Evolutionary conservation across 2,888 invertebrate species (phyloP), one percentile per base, ranked within the genome.

Genomic region (Suillia variegata): DNA sequence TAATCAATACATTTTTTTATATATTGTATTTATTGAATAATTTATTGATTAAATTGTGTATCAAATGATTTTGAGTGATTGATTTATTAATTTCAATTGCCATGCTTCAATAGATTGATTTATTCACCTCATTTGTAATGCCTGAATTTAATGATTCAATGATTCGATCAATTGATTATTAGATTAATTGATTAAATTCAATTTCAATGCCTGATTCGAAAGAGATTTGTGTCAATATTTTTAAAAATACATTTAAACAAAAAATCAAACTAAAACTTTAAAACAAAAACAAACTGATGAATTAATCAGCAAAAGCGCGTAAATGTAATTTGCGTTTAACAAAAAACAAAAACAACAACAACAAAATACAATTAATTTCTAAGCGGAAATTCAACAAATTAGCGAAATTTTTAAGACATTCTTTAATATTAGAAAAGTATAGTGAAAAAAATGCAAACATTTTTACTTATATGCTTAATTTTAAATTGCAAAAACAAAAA

Each of bases 391-490:
- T 63, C 15, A 59, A 60, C 55, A 56, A 57, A 59, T 49, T 61
- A 64, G 50, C 54, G 45, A 58, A 56, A 61, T 53, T 58, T 52
- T 55, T 52, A 58, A 47, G 45, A 56, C 51, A 54, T 52, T 56
- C 53, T 38, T 18, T 20, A 45, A 45, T n/a, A 45, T 13, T 18
- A 45, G 18, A 18, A 45, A 54, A 45, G 49, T 20, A 49, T 34
- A 47, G 13, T 4, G 6, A 51, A 42, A 17, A 15, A 26, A 10
- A 54, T 49, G 17, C 17, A n/a, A 54, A 64, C 21, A 34, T 56
- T 55, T 65, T 67, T 63, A 64, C 67, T 67, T 67, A 67, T 67
- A 64, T 65, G 65, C 57, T 61, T 67, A 45, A 53, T 64, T 61
- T 64, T 62, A 63, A 52, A 65, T 66, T 70, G 34, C 50, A n/a